A percentile compares a stretch with the other conserved stretches of the same genome.
Conservation (phyloP, 2,797 vertebrate species). For the Melopsittacus undulatus region DNA sequence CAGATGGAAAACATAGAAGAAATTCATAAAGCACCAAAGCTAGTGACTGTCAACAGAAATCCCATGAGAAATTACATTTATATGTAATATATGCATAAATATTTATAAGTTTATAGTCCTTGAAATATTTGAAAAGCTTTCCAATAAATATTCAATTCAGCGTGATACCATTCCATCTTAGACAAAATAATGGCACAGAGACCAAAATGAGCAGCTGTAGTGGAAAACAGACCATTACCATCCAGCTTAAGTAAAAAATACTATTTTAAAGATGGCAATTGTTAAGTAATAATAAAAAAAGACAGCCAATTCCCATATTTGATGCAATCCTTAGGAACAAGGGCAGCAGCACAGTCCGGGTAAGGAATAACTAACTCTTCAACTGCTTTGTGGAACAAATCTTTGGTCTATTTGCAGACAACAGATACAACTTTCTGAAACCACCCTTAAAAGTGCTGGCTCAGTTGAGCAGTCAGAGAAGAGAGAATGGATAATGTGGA, state of each 20-base stretch:
- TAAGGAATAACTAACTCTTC: neutral
- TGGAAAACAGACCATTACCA: neutral
- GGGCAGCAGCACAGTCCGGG: too few relatives aligned
- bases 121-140: neutral
- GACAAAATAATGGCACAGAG: neutral
- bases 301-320: neutral
- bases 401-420: neutral
- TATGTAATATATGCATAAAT: neutral
- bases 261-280: neutral
- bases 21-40: neutral
- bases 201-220: neutral
- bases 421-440: neutral
- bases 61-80: neutral
- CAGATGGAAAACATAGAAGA: neutral
- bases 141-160: neutral
- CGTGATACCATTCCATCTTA: neutral
- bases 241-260: neutral
- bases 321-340: neutral
- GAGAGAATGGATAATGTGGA: neutral
- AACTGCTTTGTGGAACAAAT: accelerated
- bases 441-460: accelerated
- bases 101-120: neutral
- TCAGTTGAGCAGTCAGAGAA: neutral
- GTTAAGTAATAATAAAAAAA: neutral
- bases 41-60: neutral